Percentiles rank a stretch among this genome's conserved stretches.
These are phyloP conservation scores for Gobiocypris rarus DNA, from an alignment of 2,113 vertebrate species.

Conservation along the genomic window DNA sequence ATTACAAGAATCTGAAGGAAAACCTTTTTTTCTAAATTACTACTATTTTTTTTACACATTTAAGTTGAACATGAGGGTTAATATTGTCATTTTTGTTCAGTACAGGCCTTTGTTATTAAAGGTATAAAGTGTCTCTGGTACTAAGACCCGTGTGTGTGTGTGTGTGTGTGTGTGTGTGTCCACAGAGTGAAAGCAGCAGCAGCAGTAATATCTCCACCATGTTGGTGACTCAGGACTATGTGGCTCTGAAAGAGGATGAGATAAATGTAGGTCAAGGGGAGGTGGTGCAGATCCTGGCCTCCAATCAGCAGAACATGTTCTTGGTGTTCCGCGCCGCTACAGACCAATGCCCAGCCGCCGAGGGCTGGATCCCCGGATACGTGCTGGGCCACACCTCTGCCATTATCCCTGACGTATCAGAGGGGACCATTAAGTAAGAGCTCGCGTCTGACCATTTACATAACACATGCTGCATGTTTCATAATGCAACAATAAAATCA, in stretches of 20 bases:
- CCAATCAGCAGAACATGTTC: slow-evolving; percentile 99
- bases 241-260: slow-evolving; percentile 99
- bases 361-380: slow-evolving; percentile 99
- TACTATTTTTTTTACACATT: not conserved
- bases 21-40: not conserved
- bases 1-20: not conserved
- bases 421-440: slow-evolving; percentile 91
- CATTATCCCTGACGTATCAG: slow-evolving; percentile 87
- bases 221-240: slow-evolving; percentile 99
- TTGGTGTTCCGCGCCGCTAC: slow-evolving; percentile 98
- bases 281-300: slow-evolving; percentile 98
- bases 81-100: not conserved
- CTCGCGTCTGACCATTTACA: not conserved
- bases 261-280: slow-evolving; percentile 97
- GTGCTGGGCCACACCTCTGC: slow-evolving; percentile 97
- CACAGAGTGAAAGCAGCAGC: slow-evolving; percentile 99
- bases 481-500: no score
- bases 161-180: slow-evolving; percentile 38
- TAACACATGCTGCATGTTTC: not conserved
- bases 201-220: slow-evolving; percentile 99
- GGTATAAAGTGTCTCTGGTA: not conserved
- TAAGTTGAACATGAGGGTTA: not conserved
- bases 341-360: slow-evolving; percentile 96
- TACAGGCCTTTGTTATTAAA: not conserved
- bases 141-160: slow-evolving; percentile 65